phyloP scores from a whole-genome alignment of 2,888 invertebrate genomes.

The Boloria euphrosyne region DNA sequence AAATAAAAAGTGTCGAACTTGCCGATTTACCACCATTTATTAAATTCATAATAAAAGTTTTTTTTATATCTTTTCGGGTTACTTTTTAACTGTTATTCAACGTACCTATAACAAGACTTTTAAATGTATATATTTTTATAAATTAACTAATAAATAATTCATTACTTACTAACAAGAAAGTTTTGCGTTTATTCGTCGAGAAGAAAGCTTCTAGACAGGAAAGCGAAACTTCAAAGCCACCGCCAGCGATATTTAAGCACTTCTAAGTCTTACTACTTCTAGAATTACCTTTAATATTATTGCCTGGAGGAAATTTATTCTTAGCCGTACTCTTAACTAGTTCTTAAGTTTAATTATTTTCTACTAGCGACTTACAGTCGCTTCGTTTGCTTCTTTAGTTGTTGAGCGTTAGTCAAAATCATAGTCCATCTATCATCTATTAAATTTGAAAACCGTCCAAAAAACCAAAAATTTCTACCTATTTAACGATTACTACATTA shows the following conservation, averaged over 20 bases:
- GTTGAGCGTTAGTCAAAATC: no score
- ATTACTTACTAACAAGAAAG: constrained; percentile 13
- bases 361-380: background rate
- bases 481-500: no score
- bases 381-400: no score
- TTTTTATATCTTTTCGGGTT: no score
- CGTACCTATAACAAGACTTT: background rate
- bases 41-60: no score
- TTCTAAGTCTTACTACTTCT: constrained; percentile 9
- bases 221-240: constrained; percentile 13
- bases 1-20: no score
- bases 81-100: no score
- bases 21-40: no score
- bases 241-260: constrained; percentile 17
- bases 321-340: background rate
- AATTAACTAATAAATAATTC: background rate
- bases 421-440: no score
- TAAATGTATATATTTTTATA: background rate
- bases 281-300: constrained; percentile 7
- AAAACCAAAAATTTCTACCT: no score
- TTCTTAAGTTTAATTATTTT: background rate
- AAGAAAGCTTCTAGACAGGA: constrained; percentile 14
- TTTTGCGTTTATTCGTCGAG: constrained; percentile 1
- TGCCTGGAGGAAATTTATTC: constrained; percentile 2
- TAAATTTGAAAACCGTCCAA: no score